These are phyloP conservation scores for Catocala sponsa DNA, from an alignment of 2,888 invertebrate genomes.

Conservation along the genomic window DNA sequence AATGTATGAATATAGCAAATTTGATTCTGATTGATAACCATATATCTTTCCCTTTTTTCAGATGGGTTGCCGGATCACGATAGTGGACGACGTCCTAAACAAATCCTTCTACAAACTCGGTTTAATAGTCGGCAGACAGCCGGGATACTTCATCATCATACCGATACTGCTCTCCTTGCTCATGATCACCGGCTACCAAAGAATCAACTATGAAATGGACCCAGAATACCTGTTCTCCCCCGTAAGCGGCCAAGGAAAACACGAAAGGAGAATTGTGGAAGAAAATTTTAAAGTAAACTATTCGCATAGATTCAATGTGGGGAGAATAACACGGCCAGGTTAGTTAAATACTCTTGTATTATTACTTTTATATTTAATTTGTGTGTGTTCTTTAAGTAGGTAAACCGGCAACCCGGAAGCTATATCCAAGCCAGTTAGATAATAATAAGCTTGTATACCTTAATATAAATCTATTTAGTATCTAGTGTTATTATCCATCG, in stretches of 20 bases:
- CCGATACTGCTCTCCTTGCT: constrained; percentile 94
- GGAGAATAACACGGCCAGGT: constrained; percentile 96
- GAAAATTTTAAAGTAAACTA: constrained; percentile 96
- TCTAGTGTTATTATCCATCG: too few species aligned
- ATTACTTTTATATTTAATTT: too few species aligned
- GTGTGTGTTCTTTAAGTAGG: too few species aligned
- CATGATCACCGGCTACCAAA: constrained; percentile 96
- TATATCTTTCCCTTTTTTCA: constrained; percentile 67
- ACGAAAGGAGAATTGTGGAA: constrained; percentile 94
- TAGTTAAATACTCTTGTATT: constrained; percentile 50
- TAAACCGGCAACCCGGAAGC: too few species aligned
- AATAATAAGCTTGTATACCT: too few species aligned
- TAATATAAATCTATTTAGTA: too few species aligned
- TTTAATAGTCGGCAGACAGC: constrained; percentile 92
- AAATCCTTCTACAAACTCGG: constrained; percentile 94
- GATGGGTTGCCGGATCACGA: constrained; percentile 93
- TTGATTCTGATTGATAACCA: not conserved
- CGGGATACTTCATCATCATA: constrained; percentile 96
- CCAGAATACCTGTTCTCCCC: constrained; percentile 98
- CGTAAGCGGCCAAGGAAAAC: constrained; percentile 94
- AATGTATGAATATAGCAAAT: too few species aligned
- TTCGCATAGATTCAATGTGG: constrained; percentile 94
- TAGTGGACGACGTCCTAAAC: constrained; percentile 94
- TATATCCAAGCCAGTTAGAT: too few species aligned
- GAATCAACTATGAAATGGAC: constrained; percentile 96